Conservation (phyloP, 2,888 invertebrate genomes). For the Exephanes ischioxanthus region DNA sequence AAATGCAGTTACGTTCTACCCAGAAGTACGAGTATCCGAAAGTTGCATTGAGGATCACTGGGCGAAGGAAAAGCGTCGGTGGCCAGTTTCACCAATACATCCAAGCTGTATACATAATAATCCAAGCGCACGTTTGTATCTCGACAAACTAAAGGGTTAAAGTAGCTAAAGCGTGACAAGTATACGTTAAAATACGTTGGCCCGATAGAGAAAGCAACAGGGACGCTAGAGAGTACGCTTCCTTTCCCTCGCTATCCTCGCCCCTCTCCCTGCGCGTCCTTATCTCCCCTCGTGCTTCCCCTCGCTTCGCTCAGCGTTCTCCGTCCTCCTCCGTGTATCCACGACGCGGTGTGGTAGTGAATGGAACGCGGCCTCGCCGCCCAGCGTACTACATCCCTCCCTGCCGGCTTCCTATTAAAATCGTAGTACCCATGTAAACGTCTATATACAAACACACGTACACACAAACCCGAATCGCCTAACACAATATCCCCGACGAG, state of each 20-base stretch:
- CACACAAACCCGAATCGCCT: neutral
- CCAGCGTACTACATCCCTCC: slow-evolving; percentile 78
- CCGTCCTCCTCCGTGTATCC: slow-evolving; percentile 32
- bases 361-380: slow-evolving; percentile 82
- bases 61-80: slow-evolving; percentile 51
- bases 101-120: slow-evolving; percentile 38
- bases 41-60: slow-evolving; percentile 63
- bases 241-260: slow-evolving; percentile 55
- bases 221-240: slow-evolving; percentile 60
- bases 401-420: slow-evolving; percentile 58
- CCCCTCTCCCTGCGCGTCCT: slow-evolving; percentile 18
- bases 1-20: slow-evolving; percentile 58
- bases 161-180: slow-evolving; percentile 27
- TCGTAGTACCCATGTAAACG: slow-evolving; percentile 39
- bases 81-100: slow-evolving; percentile 35
- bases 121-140: neutral
- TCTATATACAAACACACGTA: slow-evolving; percentile 22
- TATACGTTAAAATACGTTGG: neutral
- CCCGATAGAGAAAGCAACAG: slow-evolving; percentile 35
- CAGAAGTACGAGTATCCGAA: neutral
- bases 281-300: slow-evolving; percentile 23
- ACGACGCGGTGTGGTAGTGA: slow-evolving; percentile 80
- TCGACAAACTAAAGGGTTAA: slow-evolving; percentile 48
- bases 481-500: slow-evolving; percentile 3
- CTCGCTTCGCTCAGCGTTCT: slow-evolving; percentile 34